Evolutionary conservation across 1,140 invertebrate genomes (phyloP).

Genomic region (Conopomorpha cramerella): DNA sequence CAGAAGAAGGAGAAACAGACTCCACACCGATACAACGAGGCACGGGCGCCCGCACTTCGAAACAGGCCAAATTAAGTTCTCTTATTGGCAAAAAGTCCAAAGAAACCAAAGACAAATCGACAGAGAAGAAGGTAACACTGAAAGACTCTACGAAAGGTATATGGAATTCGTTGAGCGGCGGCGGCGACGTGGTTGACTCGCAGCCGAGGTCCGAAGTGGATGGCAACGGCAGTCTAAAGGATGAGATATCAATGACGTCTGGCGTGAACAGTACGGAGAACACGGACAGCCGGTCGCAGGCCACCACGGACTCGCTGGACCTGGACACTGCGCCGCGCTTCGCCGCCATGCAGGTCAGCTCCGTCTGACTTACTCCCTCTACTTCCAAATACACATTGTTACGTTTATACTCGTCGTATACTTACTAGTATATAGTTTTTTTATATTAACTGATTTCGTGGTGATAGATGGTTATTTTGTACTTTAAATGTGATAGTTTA

Average conservation of each 20-base stretch:
- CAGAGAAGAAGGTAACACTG: conserved; percentile 42
- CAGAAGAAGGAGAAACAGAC: conserved; percentile 49
- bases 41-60: conserved; percentile 34
- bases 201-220: conserved; percentile 34
- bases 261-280: conserved; percentile 42
- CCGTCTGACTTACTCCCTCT: conserved; percentile 42
- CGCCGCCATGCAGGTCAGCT: conserved; percentile 57
- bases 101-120: conserved; percentile 42
- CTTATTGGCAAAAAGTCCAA: conserved; percentile 52
- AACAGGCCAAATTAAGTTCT: conserved; percentile 45
- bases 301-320: conserved; percentile 46
- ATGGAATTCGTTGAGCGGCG: conserved; percentile 39
- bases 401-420: too few relatives aligned
- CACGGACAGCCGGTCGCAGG: conserved; percentile 47
- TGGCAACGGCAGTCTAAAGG: conserved; percentile 40
- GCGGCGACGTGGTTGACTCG: conserved; percentile 45
- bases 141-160: conserved; percentile 49
- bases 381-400: too few relatives aligned
- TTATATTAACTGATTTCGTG: too few relatives aligned
- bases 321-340: conserved; percentile 40
- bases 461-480: too few relatives aligned
- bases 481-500: too few relatives aligned
- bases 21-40: conserved; percentile 39
- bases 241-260: conserved; percentile 51
- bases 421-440: too few relatives aligned